Conservation (phyloP, 1,140 invertebrate species). For the Lepidurus couesii region DNA sequence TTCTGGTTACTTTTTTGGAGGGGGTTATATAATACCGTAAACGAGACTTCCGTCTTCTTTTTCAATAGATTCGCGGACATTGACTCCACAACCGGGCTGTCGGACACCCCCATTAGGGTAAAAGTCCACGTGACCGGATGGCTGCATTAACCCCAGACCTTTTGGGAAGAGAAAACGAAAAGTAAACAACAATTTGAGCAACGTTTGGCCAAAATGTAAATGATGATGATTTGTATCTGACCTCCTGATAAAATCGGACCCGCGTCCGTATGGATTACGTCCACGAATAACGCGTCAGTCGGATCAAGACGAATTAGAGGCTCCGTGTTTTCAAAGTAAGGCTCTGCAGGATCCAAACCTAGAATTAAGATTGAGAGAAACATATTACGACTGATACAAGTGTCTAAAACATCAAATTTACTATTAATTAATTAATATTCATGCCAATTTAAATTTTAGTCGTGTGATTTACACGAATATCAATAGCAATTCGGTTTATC, state of each 20-base stretch:
- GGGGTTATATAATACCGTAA: conserved; percentile 45
- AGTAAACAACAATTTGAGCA: not conserved
- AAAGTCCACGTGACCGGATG: conserved; percentile 80
- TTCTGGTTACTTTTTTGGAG: not conserved
- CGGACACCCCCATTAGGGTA: conserved; percentile 79
- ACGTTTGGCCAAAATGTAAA: not conserved
- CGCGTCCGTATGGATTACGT: conserved; percentile 82
- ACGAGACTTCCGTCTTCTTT: conserved; percentile 58
- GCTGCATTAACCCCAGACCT: conserved; percentile 71
- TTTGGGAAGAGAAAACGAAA: conserved; percentile 24
- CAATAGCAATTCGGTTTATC: too few species aligned
- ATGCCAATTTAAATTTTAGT: too few species aligned
- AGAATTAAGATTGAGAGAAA: conserved; percentile 42
- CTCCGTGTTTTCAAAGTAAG: conserved; percentile 77
- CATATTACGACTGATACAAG: not conserved
- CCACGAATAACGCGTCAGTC: conserved; percentile 76
- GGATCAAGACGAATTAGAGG: conserved; percentile 75
- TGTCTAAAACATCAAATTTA: not conserved
- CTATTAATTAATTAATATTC: too few species aligned
- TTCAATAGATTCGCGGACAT: conserved; percentile 60
- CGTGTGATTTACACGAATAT: too few species aligned
- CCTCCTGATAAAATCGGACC: conserved; percentile 70
- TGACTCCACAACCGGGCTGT: conserved; percentile 76
- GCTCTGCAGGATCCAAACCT: conserved; percentile 86
- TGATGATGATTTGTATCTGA: conserved; percentile 31